These are phyloP conservation scores for Philotrypesis tridentata DNA, from an alignment of 1,140 invertebrate genomes.

Conservation along the genomic window DNA sequence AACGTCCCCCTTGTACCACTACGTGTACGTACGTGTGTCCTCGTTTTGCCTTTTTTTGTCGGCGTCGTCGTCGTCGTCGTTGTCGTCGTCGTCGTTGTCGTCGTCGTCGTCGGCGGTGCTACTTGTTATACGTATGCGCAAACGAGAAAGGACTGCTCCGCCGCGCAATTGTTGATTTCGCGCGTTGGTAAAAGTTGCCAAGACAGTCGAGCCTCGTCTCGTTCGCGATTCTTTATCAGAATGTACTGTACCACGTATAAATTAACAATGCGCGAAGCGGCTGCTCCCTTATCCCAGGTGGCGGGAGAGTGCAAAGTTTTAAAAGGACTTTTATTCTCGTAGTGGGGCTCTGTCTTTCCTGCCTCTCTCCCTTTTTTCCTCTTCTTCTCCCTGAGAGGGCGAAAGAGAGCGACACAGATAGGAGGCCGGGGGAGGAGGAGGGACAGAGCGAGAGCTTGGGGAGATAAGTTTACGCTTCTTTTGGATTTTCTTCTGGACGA, in stretches of 20 bases:
- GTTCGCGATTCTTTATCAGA: slow-evolving; percentile 2
- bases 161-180: slow-evolving; percentile 3
- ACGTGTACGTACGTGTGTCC: not conserved
- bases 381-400: not conserved
- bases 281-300: slow-evolving; percentile 20
- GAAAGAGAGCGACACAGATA: too few species aligned
- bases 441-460: not conserved
- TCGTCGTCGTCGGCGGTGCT: too few species aligned
- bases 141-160: not conserved
- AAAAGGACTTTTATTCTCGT: slow-evolving; percentile 14
- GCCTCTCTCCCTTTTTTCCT: not conserved
- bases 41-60: not conserved
- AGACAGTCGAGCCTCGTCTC: not conserved
- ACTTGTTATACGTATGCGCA: not conserved
- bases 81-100: too few species aligned
- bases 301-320: slow-evolving; percentile 38
- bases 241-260: not conserved
- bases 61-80: too few species aligned
- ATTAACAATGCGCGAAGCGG: slow-evolving; percentile 31
- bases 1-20: not conserved
- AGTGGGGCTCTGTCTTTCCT: not conserved
- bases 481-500: not conserved
- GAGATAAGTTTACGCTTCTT: not conserved
- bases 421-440: not conserved
- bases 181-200: too few species aligned